A percentile compares a stretch with the other conserved stretches of the same genome.
Evolutionary conservation across 2,797 vertebrate species (phyloP).

Genomic region (Halcyon leucocephala): DNA sequence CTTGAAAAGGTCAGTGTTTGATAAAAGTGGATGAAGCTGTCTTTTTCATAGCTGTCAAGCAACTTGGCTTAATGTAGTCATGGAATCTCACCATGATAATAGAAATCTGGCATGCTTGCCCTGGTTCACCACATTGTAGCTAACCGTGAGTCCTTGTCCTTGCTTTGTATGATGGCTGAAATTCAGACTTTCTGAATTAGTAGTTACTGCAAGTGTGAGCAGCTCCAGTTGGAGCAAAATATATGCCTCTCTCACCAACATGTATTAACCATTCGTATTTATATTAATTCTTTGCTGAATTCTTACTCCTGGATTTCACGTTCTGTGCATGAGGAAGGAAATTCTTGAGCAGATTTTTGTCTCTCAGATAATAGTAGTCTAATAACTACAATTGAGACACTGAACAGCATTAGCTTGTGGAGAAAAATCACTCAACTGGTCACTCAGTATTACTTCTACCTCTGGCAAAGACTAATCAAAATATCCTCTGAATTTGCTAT

Average conservation of each 20-base stretch:
- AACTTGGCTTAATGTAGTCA: conserved; percentile 41
- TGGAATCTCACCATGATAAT: conserved; percentile 45
- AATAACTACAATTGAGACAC: not conserved
- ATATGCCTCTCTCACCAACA: not conserved
- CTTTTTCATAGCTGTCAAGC: conserved; percentile 63
- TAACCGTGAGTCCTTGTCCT: not conserved
- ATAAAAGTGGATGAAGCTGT: conserved; percentile 56
- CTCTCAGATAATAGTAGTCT: not conserved
- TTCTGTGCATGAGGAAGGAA: not conserved
- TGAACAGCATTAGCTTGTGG: not conserved
- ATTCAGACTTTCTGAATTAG: conserved; percentile 29
- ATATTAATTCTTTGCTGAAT: not conserved
- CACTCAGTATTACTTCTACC: not conserved
- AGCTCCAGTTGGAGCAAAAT: not conserved
- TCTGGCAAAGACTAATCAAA: conserved; percentile 9
- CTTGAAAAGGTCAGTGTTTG: conserved; percentile 54
- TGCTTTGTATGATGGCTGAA: conserved; percentile 28
- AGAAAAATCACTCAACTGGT: not conserved
- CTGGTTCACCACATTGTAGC: conserved; percentile 19
- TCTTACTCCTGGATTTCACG: not conserved
- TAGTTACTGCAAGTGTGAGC: not conserved
- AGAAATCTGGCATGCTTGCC: conserved; percentile 26
- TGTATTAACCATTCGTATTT: not conserved
- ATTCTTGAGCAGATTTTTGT: not conserved
- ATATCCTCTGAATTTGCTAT: not conserved